Evolutionary conservation across 2,888 invertebrate species (phyloP), one percentile per base, ranked within the genome.

Genomic region (Lasioglossum figueresi): DNA sequence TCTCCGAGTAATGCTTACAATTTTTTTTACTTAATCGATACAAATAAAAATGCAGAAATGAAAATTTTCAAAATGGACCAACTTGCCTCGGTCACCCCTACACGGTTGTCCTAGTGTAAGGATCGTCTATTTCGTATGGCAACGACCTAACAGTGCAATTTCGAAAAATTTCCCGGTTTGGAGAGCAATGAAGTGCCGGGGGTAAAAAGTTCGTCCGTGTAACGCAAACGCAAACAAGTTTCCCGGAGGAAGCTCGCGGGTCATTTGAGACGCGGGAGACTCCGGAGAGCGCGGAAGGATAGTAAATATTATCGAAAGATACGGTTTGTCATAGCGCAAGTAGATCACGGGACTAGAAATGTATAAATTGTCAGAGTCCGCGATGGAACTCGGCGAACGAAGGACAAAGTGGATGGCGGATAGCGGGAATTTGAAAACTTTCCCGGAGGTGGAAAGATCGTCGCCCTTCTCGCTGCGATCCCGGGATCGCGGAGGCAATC

Each of bases 401-500:
- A 34, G 56, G 43, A 37, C 37, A 59, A 73, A 23, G 37, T n/a
- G 78, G 74, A 80, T 77, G 8, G 45, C 37, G 77, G 79, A 84
- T 86, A 76, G 74, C 56, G 82, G 79, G 82, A 82, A 90, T 85
- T 84, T 71, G 85, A 84, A 89, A 89, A 89, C 88, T 90, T 88
- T 82, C 80, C 76, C 59, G 76, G 88, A 82, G 88, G 79, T 87
- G 89, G 87, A 89, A 85, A 83, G 87, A 89, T 87, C 88, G 76
- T 89, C 80, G 88, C 85, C 80, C 84, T 88, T 75, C 76, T 75
- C 76, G 76, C 75, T 71, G 80, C 73, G 84, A 80, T 80, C 76
- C n/a, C 68, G 63, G 82, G 48, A 79, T 72, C 85, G 74, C 80
- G 71, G 83, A 86, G 87, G 90, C 89, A 88, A 91, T 91, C 82